A percentile compares a stretch with the other conserved stretches of the same genome.
These are phyloP conservation scores for Drosophila nigritarsus DNA, from an alignment of 2,888 invertebrate genomes.

Conservation along the genomic window DNA sequence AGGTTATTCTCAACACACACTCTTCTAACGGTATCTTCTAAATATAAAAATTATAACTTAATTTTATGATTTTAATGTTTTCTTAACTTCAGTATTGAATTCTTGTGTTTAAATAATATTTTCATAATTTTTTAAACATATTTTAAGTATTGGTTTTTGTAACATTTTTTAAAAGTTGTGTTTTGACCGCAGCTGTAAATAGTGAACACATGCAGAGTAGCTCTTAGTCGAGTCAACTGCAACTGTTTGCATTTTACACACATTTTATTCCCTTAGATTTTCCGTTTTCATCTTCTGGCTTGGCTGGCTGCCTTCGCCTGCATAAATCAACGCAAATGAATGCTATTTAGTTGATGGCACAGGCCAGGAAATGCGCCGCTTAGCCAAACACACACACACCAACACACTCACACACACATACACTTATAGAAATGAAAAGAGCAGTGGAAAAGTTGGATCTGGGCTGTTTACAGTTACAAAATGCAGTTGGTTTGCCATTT, in stretches of 20 bases:
- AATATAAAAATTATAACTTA: neutral
- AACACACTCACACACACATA: constrained; percentile 16
- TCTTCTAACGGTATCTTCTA: neutral
- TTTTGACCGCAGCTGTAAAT: neutral
- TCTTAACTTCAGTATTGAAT: neutral
- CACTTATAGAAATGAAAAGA: neutral
- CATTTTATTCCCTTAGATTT: constrained; percentile 28
- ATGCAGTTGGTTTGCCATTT: constrained; percentile 72
- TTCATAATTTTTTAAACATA: neutral
- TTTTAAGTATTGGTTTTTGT: neutral
- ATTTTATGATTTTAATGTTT: neutral
- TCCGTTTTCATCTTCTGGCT: constrained; percentile 46
- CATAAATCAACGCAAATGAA: constrained; percentile 83
- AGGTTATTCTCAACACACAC: too few species aligned
- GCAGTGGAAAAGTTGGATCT: constrained; percentile 35
- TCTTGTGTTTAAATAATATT: neutral
- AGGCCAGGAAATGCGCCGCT: constrained; percentile 78
- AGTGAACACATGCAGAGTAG: neutral
- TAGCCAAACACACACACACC: constrained; percentile 59
- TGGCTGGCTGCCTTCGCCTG: constrained; percentile 39
- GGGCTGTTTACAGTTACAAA: constrained; percentile 54
- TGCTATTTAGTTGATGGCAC: constrained; percentile 79
- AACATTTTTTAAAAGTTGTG: neutral
- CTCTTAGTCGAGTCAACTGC: neutral
- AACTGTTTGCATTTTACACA: neutral